Base-by-base conservation (phyloP, 35 echinoderm and acorn worm genomes). In the Strongylocentrotus purpuratus region DNA sequence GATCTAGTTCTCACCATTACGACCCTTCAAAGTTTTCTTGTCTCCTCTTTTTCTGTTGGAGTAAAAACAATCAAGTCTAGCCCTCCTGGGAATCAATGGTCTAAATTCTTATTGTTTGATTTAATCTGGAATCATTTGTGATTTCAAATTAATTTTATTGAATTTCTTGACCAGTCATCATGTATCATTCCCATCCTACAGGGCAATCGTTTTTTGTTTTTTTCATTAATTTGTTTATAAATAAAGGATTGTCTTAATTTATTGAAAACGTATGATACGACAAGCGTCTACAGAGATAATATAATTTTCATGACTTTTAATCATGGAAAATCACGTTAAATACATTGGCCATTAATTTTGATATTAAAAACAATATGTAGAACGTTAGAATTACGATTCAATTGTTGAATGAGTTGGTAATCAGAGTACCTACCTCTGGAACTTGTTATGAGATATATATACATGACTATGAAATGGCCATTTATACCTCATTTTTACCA, bases 91-190 rank as follows among this genome's bases (percentile, higher is more conserved):
- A 28, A 28, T 78, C 28, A 78, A 78, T n/a, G 20, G 28, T 78
- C 65, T 78, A 11, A 59, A 59, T n/a, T 78, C 50, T 78, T n/a
- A 78, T n/a, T 78, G 65, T 78, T 78, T 78, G 65, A 78, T 78
- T 0, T 78, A 78, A 28, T 78, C 65, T 78, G 65, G 65, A 78
- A 78, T 78, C 25, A 78, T 78, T 78, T 78, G 25, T 78, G 65
- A 78, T 78, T 78, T 78, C 22, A 78, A 78, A 78, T n/a, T 5
- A 78, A 78, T 78, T 78, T 78, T 78, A 78, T 78, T 28, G 20
- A 7, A 78, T 78, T 78, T 78, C 65, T 78, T 78, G 0, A 78
- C 28, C 65, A 78, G 65, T 78, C 65, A 78, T 78, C 65, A n/a
- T 78, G 65, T 78, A 78, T 78, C 65, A 78, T 78, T 7, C 20